These are phyloP conservation scores for Drosophila anomalipes DNA, from an alignment of 2,888 invertebrate species.

Conservation along the genomic window DNA sequence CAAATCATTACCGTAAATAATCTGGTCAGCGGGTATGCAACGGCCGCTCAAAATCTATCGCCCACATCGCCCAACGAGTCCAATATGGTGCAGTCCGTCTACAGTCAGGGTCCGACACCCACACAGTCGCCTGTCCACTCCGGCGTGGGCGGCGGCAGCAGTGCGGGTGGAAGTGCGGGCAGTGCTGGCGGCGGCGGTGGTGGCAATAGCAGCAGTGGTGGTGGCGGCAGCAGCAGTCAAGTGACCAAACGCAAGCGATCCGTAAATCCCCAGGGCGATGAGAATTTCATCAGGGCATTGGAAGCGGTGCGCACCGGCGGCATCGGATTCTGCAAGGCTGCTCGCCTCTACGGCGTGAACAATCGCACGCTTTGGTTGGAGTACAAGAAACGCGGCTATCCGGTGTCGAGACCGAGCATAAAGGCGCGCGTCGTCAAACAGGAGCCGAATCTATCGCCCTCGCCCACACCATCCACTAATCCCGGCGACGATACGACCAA, in stretches of 20 bases:
- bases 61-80: constrained; percentile 87
- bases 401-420: constrained; percentile 91
- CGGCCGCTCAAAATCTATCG: constrained; percentile 86
- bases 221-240: constrained; percentile 53
- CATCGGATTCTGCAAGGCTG: constrained; percentile 94
- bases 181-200: constrained; percentile 65
- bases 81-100: constrained; percentile 86
- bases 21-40: constrained; percentile 86
- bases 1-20: constrained; percentile 86
- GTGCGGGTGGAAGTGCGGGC: constrained; percentile 72
- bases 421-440: constrained; percentile 91
- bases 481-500: constrained; percentile 85
- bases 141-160: constrained; percentile 75
- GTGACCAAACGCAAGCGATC: constrained; percentile 89
- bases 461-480: constrained; percentile 85
- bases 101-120: constrained; percentile 86
- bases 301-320: constrained; percentile 93
- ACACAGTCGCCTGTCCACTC: constrained; percentile 85
- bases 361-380: constrained; percentile 94
- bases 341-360: constrained; percentile 93
- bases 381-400: constrained; percentile 93
- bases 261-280: constrained; percentile 92
- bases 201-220: constrained; percentile 54
- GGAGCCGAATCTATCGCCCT: constrained; percentile 87
- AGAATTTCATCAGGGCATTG: constrained; percentile 92